phyloP scores from a whole-genome alignment of 2,113 vertebrate genomes.

The Nyctibius bracteatus region DNA sequence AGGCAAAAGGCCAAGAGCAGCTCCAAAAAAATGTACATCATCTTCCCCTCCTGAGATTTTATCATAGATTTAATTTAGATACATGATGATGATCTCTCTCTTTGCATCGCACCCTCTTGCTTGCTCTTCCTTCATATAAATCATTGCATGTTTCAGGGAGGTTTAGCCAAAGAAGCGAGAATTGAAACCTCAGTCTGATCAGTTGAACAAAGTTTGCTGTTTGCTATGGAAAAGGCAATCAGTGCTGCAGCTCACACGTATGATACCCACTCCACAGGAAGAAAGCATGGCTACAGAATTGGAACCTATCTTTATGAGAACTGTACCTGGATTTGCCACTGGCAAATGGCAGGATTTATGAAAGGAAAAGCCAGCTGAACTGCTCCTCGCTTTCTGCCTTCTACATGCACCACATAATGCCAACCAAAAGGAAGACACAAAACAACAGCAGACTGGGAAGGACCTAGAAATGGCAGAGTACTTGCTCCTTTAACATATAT shows the following conservation, averaged over 20 bases:
- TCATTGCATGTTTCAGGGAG: neutral
- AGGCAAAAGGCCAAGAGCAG: conserved; percentile 3
- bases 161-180: neutral
- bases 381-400: neutral
- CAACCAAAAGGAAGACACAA: neutral
- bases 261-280: neutral
- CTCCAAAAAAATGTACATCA: neutral
- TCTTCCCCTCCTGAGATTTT: neutral
- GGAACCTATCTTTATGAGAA: neutral
- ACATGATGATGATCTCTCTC: neutral
- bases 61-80: conserved; percentile 11
- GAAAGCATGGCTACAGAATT: neutral
- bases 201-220: conserved; percentile 28
- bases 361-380: neutral
- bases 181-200: neutral
- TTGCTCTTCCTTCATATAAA: conserved; percentile 2
- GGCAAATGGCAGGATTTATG: neutral
- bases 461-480: neutral
- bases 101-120: neutral
- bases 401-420: neutral
- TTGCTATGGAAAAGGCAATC: neutral
- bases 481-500: neutral
- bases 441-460: neutral
- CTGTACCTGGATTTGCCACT: neutral
- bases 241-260: neutral